phyloP scores from a whole-genome alignment of 2,888 invertebrate genomes.

The Dasypolia templi region DNA sequence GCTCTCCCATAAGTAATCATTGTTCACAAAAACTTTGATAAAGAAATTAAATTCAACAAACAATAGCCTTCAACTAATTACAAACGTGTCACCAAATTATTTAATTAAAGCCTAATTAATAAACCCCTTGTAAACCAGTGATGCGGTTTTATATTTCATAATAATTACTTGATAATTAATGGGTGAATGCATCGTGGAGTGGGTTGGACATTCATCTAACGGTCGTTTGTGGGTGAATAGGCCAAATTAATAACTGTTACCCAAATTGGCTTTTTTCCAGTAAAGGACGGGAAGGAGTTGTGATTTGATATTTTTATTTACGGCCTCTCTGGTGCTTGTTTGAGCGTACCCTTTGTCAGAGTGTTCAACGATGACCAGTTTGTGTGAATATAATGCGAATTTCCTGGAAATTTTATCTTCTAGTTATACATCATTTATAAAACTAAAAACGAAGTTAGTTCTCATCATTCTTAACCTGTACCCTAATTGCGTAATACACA shows the following conservation, averaged over 20 bases:
- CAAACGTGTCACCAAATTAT: slow-evolving; percentile 16
- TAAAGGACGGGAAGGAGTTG: neutral
- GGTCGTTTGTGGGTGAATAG: slow-evolving; percentile 43
- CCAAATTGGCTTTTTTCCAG: slow-evolving; percentile 29
- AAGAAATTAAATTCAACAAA: neutral
- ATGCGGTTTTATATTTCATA: slow-evolving; percentile 41
- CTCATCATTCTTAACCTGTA: neutral
- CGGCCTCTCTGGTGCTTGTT: neutral
- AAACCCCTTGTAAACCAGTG: slow-evolving; percentile 13
- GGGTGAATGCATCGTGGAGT: slow-evolving; percentile 43
- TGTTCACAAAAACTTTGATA: neutral
- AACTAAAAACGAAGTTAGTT: neutral
- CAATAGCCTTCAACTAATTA: slow-evolving; percentile 25
- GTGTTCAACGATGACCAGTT: neutral
- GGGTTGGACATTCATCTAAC: slow-evolving; percentile 41
- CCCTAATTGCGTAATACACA: no score
- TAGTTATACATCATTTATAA: neutral
- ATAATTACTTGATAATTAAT: slow-evolving; percentile 58
- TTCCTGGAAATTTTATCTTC: neutral
- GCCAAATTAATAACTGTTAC: slow-evolving; percentile 40
- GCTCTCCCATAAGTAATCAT: neutral
- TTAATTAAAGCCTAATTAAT: slow-evolving; percentile 36
- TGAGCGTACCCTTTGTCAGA: neutral
- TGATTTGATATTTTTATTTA: neutral
- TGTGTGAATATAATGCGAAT: no score